A percentile compares a stretch with the other conserved stretches of the same genome.
Conservation (phyloP, 1,140 invertebrate genomes). For the Lysiphlebus fabarum region DNA sequence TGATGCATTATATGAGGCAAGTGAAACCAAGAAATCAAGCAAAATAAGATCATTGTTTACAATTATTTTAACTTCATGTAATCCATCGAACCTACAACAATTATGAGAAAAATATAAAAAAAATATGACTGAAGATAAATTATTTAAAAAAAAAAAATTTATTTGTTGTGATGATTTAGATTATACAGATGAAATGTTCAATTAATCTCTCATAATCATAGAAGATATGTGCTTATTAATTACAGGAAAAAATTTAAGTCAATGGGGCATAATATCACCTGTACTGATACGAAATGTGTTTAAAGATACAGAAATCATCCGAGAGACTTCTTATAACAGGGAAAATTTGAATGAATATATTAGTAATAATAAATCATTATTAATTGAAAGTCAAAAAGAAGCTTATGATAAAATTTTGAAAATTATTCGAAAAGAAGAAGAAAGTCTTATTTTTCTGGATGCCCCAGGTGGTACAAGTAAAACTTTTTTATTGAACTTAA, state of each 20-base stretch:
- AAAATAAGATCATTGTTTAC: slow-evolving; percentile 18
- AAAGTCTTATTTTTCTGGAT: slow-evolving; percentile 35
- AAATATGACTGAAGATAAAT: slow-evolving; percentile 15
- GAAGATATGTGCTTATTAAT: not conserved
- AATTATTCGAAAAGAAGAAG: slow-evolving; percentile 6
- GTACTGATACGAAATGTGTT: not conserved
- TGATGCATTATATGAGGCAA: slow-evolving; percentile 8
- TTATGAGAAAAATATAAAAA: slow-evolving; percentile 18
- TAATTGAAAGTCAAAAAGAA: slow-evolving; percentile 13
- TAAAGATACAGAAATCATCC: not conserved
- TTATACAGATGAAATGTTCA: not conserved
- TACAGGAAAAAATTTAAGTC: slow-evolving; percentile 13
- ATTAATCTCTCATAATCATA: not conserved
- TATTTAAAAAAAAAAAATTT: slow-evolving; percentile 1
- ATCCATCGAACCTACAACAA: slow-evolving; percentile 9
- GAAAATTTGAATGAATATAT: slow-evolving; percentile 19
- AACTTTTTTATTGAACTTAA: slow-evolving; percentile 36
- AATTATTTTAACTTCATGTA: slow-evolving; percentile 15
- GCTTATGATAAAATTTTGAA: slow-evolving; percentile 17
- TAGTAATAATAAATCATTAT: slow-evolving; percentile 21
- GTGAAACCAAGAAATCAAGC: not conserved
- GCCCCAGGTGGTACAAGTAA: slow-evolving; percentile 40
- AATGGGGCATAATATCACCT: slow-evolving; percentile 14
- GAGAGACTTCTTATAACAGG: not conserved
- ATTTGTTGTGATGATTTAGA: not conserved